phyloP scores from a whole-genome alignment of 1,140 invertebrate species.

The Chionoecetes opilio region DNA sequence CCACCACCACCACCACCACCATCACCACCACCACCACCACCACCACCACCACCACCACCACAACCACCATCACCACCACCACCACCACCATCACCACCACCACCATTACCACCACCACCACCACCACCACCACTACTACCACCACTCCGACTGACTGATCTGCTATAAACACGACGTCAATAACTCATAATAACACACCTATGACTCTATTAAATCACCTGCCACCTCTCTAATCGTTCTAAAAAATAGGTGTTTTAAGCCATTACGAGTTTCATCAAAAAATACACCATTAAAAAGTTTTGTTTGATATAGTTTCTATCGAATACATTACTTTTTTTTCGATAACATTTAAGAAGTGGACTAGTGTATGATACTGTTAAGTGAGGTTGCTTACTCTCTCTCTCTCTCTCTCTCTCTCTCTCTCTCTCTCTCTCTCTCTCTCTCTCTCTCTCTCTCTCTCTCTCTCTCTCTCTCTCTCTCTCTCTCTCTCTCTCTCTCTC shows the following conservation, averaged over 20 bases:
- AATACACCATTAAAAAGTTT: background rate
- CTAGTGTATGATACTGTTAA: background rate
- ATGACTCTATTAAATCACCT: constrained; percentile 30
- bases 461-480: background rate
- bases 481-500: too few species aligned
- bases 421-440: background rate
- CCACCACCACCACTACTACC: background rate
- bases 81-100: background rate
- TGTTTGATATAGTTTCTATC: background rate
- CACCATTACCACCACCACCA: background rate
- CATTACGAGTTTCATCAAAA: constrained; percentile 4
- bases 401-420: background rate
- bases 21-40: background rate
- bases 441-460: background rate
- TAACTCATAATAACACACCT: constrained; percentile 21
- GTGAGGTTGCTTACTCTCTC: background rate
- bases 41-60: background rate
- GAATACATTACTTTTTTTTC: background rate
- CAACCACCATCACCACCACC: background rate
- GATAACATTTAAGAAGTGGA: background rate
- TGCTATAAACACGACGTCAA: constrained; percentile 20
- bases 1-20: background rate
- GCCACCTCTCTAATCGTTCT: constrained; percentile 16
- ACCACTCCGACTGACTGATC: background rate
- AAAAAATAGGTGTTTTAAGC: constrained; percentile 22